Percentiles rank a stretch among this genome's conserved stretches.
Conservation (phyloP, 2,888 invertebrate genomes). For the Cantharis lateralis region DNA sequence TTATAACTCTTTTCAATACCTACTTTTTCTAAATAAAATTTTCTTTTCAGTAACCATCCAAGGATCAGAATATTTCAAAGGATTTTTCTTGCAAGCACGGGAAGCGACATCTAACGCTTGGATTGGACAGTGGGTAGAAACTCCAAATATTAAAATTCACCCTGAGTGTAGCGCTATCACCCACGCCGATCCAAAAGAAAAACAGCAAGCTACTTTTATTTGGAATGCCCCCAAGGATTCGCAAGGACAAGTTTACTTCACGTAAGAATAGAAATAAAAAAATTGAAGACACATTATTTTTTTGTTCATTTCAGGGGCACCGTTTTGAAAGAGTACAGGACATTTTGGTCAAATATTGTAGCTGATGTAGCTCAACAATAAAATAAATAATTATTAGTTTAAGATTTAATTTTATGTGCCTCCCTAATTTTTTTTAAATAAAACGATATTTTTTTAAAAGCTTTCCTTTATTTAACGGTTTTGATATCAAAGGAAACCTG, state of each 20-base stretch:
- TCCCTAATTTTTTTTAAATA: not conserved
- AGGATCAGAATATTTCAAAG: slow-evolving; percentile 67
- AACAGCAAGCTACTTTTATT: slow-evolving; percentile 71
- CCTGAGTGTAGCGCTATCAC: slow-evolving; percentile 81
- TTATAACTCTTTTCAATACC: not conserved
- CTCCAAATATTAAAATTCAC: slow-evolving; percentile 75
- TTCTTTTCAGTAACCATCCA: slow-evolving; percentile 45
- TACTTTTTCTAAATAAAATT: not conserved
- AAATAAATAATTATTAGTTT: not conserved
- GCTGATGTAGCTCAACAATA: slow-evolving; percentile 54
- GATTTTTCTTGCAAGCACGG: slow-evolving; percentile 84
- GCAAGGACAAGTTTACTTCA: slow-evolving; percentile 76
- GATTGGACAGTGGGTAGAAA: slow-evolving; percentile 75
- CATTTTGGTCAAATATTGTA: slow-evolving; percentile 74
- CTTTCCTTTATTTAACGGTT: not conserved
- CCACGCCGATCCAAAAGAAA: slow-evolving; percentile 76
- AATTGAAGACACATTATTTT: slow-evolving; percentile 4
- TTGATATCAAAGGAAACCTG: not conserved
- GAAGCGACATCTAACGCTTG: slow-evolving; percentile 73
- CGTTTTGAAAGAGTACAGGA: slow-evolving; percentile 73
- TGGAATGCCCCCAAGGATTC: slow-evolving; percentile 74
- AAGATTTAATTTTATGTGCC: not conserved
- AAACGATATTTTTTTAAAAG: not conserved
- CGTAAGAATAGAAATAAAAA: slow-evolving; percentile 63
- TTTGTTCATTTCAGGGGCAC: slow-evolving; percentile 70